Percentiles rank a stretch among this genome's conserved stretches.
Conservation (phyloP, 2,888 invertebrate species). For the Congeria kusceri region DNA sequence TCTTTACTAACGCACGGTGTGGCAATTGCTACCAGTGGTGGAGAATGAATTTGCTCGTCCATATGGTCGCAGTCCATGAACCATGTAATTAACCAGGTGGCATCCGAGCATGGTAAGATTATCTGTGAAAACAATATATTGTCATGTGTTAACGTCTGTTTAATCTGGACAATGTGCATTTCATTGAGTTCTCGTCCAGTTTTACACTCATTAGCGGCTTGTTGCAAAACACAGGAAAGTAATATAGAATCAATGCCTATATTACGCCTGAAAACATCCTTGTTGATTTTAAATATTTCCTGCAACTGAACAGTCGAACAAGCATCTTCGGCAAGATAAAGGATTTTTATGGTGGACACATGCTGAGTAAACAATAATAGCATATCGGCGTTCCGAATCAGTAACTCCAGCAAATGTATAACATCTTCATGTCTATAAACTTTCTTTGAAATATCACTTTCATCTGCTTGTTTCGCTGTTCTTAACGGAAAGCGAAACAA, state of each 20-base stretch:
- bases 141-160: neutral
- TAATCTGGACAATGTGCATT: conserved; percentile 6
- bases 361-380: conserved; percentile 83
- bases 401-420: conserved; percentile 70
- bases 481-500: conserved; percentile 83
- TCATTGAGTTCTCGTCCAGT: neutral
- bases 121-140: no score
- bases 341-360: conserved; percentile 73
- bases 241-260: neutral
- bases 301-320: neutral
- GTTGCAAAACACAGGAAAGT: conserved; percentile 3
- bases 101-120: no score
- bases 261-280: conserved; percentile 1
- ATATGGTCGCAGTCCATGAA: no score
- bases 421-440: conserved; percentile 75
- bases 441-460: conserved; percentile 75
- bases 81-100: no score
- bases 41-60: conserved; percentile 24
- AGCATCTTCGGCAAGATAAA: conserved; percentile 65
- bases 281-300: conserved; percentile 10
- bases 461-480: conserved; percentile 72
- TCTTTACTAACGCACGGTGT: conserved; percentile 54
- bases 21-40: conserved; percentile 76
- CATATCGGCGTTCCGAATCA: conserved; percentile 75
- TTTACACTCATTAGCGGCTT: neutral